phyloP scores from a whole-genome alignment of 2,888 invertebrate genomes.

The Odontocolon sp. region DNA sequence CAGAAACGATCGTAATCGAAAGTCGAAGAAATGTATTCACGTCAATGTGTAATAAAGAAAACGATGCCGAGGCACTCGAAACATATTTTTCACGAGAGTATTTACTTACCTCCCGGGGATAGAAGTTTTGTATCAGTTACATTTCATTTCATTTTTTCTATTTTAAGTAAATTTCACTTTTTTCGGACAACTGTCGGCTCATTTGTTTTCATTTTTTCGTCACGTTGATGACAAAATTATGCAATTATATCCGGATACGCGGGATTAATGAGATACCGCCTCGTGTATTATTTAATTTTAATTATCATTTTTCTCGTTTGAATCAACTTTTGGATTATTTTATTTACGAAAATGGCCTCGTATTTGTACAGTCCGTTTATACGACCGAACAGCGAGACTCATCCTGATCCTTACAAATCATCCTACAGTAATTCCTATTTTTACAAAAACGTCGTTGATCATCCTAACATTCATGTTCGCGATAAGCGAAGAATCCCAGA shows the following conservation, averaged over 20 bases:
- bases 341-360: constrained; percentile 9
- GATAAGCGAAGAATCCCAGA: constrained; percentile 28
- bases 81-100: neutral
- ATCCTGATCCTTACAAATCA: constrained; percentile 47
- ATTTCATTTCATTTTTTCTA: neutral
- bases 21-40: constrained; percentile 66
- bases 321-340: neutral
- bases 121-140: too few species aligned
- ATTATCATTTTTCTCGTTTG: neutral
- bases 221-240: too few species aligned
- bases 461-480: constrained; percentile 46
- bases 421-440: constrained; percentile 59
- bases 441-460: constrained; percentile 55
- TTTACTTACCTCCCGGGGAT: too few species aligned
- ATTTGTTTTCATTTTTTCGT: too few species aligned
- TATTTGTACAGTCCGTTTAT: constrained; percentile 27
- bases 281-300: too few species aligned
- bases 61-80: constrained; percentile 63
- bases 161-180: neutral
- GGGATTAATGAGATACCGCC: too few species aligned
- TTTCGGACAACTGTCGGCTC: too few species aligned
- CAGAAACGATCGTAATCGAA: constrained; percentile 51
- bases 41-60: constrained; percentile 72
- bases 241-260: too few species aligned
- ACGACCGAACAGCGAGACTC: constrained; percentile 9